Base-by-base conservation (phyloP, 2,888 invertebrate species). In the Papilio gigon region DNA sequence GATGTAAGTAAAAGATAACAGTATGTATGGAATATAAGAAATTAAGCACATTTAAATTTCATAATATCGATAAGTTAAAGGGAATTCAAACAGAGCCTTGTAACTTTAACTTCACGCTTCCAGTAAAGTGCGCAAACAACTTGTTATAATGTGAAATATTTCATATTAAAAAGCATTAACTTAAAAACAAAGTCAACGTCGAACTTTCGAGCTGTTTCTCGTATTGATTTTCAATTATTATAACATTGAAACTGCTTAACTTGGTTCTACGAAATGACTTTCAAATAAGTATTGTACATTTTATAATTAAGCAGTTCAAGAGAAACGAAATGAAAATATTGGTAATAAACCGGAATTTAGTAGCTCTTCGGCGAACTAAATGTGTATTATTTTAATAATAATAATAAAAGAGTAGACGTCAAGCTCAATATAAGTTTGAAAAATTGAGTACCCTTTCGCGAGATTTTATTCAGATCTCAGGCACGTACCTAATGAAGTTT, bases 181-280 rank as follows among this genome's bases (percentile, higher is more conserved):
- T 64, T 67, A 25, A 53, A 50, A 80, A 82, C 80, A 84, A 78
- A 79, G 76, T 75, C 75, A 72, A 74, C 25, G 77, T 72, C 76
- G 78, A 53, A 79, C 80, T 84, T 83, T 79, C 76, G 75, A 81
- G 80, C 78, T 83, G 81, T 78, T 82, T 80, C 76, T 74, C 74
- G 71, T 83, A 84, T 85, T 81, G 85, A 86, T 86, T 86, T 81
- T 81, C 81, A 84, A 84, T 87, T 82, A 84, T 80, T 71, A 59
- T 56, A 76, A 81, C 77, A 82, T 80, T 81, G 83, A 76, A 78
- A 81, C 74, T 81, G 79, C 81, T 80, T 80, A 78, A 84, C 80
- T 83, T 83, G 56, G 25, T 42, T 67, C 79, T 79, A 77, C 78
- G 79, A 82, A 87, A 82, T 82, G 76, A 76, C 78, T 79, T 81